A percentile compares a stretch with the other conserved stretches of the same genome.
These are phyloP conservation scores for Delphinapterus leucas DNA, from an alignment of 2,113 vertebrate species.

Conservation along the genomic window DNA sequence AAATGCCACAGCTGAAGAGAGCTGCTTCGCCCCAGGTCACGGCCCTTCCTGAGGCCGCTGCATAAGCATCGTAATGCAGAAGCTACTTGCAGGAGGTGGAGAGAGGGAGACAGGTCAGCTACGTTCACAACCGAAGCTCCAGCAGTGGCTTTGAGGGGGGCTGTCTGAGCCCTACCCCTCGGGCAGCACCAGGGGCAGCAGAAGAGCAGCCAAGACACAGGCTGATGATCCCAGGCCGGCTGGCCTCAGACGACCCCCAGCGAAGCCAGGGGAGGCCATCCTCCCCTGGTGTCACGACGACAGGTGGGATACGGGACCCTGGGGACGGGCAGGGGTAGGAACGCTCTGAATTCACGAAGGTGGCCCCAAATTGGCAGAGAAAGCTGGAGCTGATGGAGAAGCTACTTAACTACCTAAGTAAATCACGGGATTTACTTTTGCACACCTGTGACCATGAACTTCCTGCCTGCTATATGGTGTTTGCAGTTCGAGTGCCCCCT, in stretches of 20 bases:
- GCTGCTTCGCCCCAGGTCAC: background rate
- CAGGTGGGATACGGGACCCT: background rate
- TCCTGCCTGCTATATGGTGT: background rate
- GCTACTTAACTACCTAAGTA: background rate
- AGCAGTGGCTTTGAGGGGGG: too few relatives aligned
- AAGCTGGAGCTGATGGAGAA: background rate
- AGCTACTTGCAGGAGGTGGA: background rate
- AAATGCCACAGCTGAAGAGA: background rate
- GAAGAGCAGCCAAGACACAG: background rate
- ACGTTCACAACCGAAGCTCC: accelerated
- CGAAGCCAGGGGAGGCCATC: background rate
- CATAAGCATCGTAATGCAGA: accelerated
- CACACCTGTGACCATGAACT: background rate
- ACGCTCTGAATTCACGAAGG: background rate
- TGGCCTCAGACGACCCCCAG: background rate
- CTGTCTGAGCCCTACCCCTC: too few relatives aligned
- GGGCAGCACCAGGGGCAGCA: too few relatives aligned
- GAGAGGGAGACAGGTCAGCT: background rate
- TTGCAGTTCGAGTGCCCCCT: background rate
- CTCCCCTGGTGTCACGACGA: background rate
- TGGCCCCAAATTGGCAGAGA: background rate
- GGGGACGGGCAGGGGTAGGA: background rate
- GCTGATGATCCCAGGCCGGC: background rate
- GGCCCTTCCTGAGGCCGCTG: background rate
- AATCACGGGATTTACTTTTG: background rate